Conservation (phyloP, 1,140 invertebrate genomes). For the Parapsyche elsis region DNA sequence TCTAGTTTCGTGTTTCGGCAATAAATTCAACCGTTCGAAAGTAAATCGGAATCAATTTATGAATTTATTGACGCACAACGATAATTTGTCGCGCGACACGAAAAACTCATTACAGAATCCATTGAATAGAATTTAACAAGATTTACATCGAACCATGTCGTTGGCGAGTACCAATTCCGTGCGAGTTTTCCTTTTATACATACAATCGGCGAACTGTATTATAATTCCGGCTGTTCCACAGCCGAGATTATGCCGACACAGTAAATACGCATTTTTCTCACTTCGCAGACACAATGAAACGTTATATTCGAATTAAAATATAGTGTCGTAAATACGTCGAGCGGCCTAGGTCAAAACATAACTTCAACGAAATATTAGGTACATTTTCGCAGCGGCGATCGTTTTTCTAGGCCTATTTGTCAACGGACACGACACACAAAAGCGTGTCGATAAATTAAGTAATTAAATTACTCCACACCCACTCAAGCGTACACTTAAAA, state of each 20-base stretch:
- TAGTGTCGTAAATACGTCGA: slow-evolving; percentile 7
- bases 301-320: slow-evolving; percentile 18
- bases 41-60: neutral
- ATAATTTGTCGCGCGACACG: neutral
- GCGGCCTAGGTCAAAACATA: neutral
- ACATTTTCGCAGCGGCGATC: neutral
- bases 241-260: no score
- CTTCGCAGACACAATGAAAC: slow-evolving; percentile 2
- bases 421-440: slow-evolving; percentile 11
- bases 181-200: no score
- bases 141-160: no score
- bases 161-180: no score
- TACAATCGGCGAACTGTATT: no score
- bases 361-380: slow-evolving; percentile 34
- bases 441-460: slow-evolving; percentile 39
- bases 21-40: neutral
- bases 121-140: neutral
- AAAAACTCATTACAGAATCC: neutral
- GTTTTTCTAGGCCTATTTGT: slow-evolving; percentile 33
- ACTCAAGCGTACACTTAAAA: neutral
- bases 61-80: neutral
- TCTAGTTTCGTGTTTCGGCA: neutral
- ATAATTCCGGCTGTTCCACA: no score
- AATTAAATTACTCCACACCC: slow-evolving; percentile 35
- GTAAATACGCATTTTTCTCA: neutral